A percentile compares a stretch with the other conserved stretches of the same genome.
phyloP scores from a whole-genome alignment of 1,140 invertebrate genomes.

The Stratiolaelaps scimitus region DNA sequence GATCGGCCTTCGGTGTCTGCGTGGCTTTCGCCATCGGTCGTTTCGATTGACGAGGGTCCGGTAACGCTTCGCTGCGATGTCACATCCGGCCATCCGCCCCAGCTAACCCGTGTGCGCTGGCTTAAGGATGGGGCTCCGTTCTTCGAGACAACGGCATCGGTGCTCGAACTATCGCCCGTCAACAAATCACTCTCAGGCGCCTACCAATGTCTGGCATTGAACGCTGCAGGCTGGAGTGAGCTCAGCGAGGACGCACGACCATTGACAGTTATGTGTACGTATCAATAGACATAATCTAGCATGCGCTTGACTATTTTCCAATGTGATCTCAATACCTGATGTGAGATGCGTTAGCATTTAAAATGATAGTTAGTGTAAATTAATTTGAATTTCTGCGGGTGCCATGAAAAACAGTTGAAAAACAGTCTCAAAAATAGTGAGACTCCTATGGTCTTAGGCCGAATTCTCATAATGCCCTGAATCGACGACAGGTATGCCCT shows the following conservation, averaged over 20 bases:
- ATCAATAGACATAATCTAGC: neutral
- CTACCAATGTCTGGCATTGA: slow-evolving; percentile 36
- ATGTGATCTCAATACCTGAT: no score
- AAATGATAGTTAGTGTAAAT: no score
- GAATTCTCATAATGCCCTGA: no score
- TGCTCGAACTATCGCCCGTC: slow-evolving; percentile 33
- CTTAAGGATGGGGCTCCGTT: slow-evolving; percentile 34
- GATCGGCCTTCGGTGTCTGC: slow-evolving; percentile 36
- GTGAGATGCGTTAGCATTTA: no score
- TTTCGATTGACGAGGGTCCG: slow-evolving; percentile 32
- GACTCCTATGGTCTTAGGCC: no score
- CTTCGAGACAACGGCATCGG: slow-evolving; percentile 32
- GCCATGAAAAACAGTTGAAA: no score
- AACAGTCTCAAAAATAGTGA: no score
- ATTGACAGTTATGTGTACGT: slow-evolving; percentile 21
- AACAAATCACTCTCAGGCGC: slow-evolving; percentile 34
- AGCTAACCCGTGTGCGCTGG: slow-evolving; percentile 36
- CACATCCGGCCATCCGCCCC: slow-evolving; percentile 35
- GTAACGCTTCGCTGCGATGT: slow-evolving; percentile 35
- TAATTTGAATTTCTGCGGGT: no score
- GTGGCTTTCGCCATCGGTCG: slow-evolving; percentile 32
- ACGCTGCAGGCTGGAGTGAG: slow-evolving; percentile 34
- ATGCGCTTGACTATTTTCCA: no score
- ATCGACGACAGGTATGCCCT: no score
- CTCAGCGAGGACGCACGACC: slow-evolving; percentile 22